Conservation (phyloP, 2,113 vertebrate genomes). For the Larimichthys crocea region DNA sequence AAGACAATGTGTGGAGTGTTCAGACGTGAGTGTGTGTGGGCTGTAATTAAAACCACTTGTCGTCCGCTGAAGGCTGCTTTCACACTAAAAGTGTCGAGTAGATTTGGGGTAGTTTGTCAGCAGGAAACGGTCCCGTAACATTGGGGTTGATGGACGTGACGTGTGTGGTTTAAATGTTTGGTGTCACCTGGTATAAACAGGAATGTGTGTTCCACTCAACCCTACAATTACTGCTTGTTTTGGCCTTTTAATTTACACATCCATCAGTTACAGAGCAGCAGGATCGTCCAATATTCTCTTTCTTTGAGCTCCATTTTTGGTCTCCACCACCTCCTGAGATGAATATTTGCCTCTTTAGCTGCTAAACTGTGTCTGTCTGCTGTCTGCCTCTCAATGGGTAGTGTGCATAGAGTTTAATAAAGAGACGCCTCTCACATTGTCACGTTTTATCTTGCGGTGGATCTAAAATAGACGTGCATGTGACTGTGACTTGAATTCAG, state of each 20-base stretch:
- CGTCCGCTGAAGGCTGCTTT: conserved; percentile 13
- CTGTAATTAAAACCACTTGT: conserved; percentile 53
- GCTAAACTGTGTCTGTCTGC: background rate
- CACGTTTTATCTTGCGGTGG: too few species aligned
- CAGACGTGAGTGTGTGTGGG: conserved; percentile 44
- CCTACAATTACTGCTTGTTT: too few species aligned
- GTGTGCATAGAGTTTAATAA: too few species aligned
- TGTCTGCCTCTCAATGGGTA: too few species aligned
- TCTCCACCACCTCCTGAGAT: background rate
- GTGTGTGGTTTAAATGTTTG: background rate
- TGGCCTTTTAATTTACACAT: background rate
- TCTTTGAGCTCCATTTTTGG: background rate
- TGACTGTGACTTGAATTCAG: too few species aligned
- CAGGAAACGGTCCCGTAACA: background rate
- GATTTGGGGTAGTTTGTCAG: conserved; percentile 10
- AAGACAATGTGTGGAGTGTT: background rate
- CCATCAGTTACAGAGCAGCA: too few species aligned
- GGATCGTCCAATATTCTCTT: too few species aligned
- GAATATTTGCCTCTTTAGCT: too few species aligned
- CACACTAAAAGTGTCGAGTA: background rate
- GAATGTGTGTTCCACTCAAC: too few species aligned
- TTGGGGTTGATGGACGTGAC: background rate
- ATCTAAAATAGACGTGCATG: too few species aligned
- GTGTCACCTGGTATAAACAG: background rate
- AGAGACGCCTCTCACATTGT: too few species aligned